Base-by-base conservation (phyloP, 23 tunicate species). In the Trididemnum clinides region DNA sequence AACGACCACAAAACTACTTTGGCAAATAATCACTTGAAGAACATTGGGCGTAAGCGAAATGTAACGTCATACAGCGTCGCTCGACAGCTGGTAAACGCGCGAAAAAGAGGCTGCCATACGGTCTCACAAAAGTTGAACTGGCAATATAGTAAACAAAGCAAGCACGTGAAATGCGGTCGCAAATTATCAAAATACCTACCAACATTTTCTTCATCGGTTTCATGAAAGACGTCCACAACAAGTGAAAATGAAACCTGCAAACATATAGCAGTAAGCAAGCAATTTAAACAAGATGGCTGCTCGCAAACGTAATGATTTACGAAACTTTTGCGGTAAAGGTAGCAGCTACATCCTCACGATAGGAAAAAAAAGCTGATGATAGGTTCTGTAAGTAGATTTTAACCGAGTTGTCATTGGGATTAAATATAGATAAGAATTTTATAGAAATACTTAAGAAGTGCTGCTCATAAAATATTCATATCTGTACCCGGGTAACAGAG, bases 221-320 rank as follows among this genome's bases (percentile, higher is more conserved):
- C 81, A 59, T 87, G 91, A 12, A 87, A 76, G 34, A 87, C 57
- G 72, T 87, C 91, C 5, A 87, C 50, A 22, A 87, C 82, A 70
- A 87, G 77, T 0, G 91, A 79, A 54, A 87, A 87, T 6, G 91
- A 79, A 25, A 71, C 85, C 91, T 87, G 85, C 21, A 78, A 64
- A 84, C n/a, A n/a, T n/a, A n/a, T n/a, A n/a, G n/a, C n/a, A n/a
- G n/a, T n/a, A n/a, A n/a, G n/a, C n/a, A n/a, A n/a, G n/a, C n/a
- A n/a, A n/a, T n/a, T n/a, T n/a, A n/a, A n/a, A n/a, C n/a, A n/a
- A n/a, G n/a, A n/a, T n/a, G n/a, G n/a, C n/a, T n/a, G n/a, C n/a
- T n/a, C n/a, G n/a, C n/a, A n/a, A n/a, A n/a, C n/a, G n/a, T n/a
- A n/a, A n/a, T n/a, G n/a, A n/a, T n/a, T n/a, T n/a, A n/a, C n/a